Conservation (phyloP, 2,888 invertebrate species). For the Drosophila ezoana region DNA sequence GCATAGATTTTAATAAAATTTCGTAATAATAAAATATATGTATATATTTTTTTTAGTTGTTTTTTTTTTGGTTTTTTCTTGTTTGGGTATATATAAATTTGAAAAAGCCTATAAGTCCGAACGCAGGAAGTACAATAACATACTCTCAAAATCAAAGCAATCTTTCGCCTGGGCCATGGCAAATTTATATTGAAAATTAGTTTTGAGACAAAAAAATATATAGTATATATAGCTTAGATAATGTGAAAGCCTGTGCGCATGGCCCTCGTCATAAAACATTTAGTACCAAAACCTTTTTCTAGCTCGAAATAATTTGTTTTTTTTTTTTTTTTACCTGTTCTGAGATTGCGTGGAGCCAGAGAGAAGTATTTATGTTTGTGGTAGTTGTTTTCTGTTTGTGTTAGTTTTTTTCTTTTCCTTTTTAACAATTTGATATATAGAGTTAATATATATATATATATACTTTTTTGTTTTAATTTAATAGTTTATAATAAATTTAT, state of each 20-base stretch:
- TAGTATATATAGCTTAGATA: slow-evolving; percentile 29
- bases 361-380: slow-evolving; percentile 46
- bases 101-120: slow-evolving; percentile 76
- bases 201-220: slow-evolving; percentile 14
- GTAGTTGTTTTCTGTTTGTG: slow-evolving; percentile 28
- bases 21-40: slow-evolving; percentile 75
- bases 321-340: slow-evolving; percentile 44
- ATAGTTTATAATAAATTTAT: slow-evolving; percentile 72
- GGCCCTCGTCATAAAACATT: slow-evolving; percentile 50
- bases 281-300: slow-evolving; percentile 57
- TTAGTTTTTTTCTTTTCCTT: slow-evolving; percentile 34
- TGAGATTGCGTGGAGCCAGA: slow-evolving; percentile 63
- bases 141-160: slow-evolving; percentile 63
- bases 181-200: slow-evolving; percentile 31
- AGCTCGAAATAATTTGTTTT: slow-evolving; percentile 34
- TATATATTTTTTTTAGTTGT: slow-evolving; percentile 45
- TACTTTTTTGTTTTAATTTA: slow-evolving; percentile 39
- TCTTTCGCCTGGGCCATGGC: slow-evolving; percentile 50
- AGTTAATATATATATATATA: slow-evolving; percentile 50
- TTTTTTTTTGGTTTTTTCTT: slow-evolving; percentile 35
- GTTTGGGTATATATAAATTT: slow-evolving; percentile 69
- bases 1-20: slow-evolving; percentile 69
- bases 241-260: slow-evolving; percentile 21
- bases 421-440: slow-evolving; percentile 78
- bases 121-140: slow-evolving; percentile 46